Evolutionary conservation across 2,113 vertebrate genomes (phyloP).

Genomic region (Excalfactoria chinensis): DNA sequence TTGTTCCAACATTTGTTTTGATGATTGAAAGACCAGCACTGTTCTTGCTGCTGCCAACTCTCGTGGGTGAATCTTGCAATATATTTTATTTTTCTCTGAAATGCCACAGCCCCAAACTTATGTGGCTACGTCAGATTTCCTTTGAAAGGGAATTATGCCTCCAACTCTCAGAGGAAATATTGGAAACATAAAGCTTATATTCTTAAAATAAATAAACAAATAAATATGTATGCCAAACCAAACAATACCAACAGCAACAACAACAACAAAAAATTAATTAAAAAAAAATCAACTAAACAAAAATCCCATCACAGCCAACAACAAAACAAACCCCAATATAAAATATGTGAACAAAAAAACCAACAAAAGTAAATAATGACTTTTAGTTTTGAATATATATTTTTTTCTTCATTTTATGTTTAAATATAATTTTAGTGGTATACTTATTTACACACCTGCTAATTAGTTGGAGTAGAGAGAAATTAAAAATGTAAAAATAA

Average conservation of each 20-base stretch:
- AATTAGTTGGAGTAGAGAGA: neutral
- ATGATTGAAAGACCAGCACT: neutral
- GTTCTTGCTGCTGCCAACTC: neutral
- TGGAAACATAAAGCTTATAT: neutral
- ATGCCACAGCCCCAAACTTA: neutral
- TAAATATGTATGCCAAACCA: neutral
- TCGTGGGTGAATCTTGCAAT: neutral
- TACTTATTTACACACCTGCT: neutral
- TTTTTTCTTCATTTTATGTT: neutral
- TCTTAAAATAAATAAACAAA: neutral
- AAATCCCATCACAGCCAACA: neutral
- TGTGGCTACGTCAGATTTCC: neutral
- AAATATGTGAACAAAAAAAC: neutral
- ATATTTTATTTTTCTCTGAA: neutral
- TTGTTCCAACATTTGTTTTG: constrained; percentile 6
- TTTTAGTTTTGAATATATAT: neutral
- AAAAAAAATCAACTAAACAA: neutral
- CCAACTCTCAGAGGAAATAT: neutral
- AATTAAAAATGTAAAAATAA: neutral
- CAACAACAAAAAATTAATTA: too few relatives aligned
- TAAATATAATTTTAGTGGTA: neutral
- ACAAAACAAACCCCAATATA: neutral
- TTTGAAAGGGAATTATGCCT: neutral
- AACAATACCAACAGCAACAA: neutral
- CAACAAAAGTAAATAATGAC: neutral